Evolutionary conservation across 2,888 invertebrate species (phyloP), one percentile per base, ranked within the genome.

Genomic region (Tinea semifulvella): DNA sequence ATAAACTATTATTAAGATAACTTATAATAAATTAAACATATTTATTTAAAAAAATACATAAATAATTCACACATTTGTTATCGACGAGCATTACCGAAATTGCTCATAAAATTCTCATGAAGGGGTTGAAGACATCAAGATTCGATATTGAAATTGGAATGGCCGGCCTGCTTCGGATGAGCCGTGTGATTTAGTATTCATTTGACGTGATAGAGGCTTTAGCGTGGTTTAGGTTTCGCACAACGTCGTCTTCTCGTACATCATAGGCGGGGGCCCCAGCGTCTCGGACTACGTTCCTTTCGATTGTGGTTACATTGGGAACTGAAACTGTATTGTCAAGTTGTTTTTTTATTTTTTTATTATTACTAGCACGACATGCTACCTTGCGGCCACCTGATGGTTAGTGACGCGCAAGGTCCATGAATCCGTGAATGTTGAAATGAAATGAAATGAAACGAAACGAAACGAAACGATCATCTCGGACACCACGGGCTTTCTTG

Each of bases 121-220:
- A 57, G 56, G 51, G 52, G 20, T 40, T 20, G 40, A 20, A 22
- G 11, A 38, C 38, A 38, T 38, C 38, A 38, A 31, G 31, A 36
- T 36, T 36, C 36, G 73, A 77, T 76, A 79, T 80, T 80, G 79
- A 80, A 77, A 76, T 75, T 77, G 75, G 75, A 79, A 77, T 75
- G 66, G 74, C 63, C 68, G 56, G 55, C 61, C 69, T 27, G 43
- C 43, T 22, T 22, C 22, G 19, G 40, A 40, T 40, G 40, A 28
- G 43, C 43, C 28, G 35, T 28, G 65, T 74, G 79, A 77, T 79
- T 80, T 73, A 75, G 79, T 80, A 80, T 80, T 80, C 79, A 77
- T 80, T 77, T 77, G 79, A 74, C 69, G 77, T 71, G 76, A 74
- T 72, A 73, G 75, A 75, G 74, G 79, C 77, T 74, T 75, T 70